Evolutionary conservation across 2,797 vertebrate species (phyloP).

Genomic region (Thripadectes ignobilis): DNA sequence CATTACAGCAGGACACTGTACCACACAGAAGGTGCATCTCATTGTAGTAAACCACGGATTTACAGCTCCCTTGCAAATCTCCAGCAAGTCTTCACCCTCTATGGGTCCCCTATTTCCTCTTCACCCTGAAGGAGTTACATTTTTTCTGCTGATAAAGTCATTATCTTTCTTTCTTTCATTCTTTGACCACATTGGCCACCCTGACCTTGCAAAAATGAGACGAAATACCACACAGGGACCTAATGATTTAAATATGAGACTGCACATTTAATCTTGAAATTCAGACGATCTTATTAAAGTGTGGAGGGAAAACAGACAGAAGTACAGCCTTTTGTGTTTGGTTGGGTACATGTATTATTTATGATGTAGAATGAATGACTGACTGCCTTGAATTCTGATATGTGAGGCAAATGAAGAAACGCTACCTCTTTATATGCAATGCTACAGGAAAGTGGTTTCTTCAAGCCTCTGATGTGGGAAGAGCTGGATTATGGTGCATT

Average conservation of each 20-base stretch:
- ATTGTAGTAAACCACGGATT: background rate
- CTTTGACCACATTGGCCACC: background rate
- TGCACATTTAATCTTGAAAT: slow-evolving; percentile 47
- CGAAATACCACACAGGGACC: slow-evolving; percentile 15
- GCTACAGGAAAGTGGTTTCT: background rate
- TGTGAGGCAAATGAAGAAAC: background rate
- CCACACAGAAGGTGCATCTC: background rate
- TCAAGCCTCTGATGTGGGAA: background rate
- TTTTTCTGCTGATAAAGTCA: slow-evolving; percentile 6
- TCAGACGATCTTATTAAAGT: slow-evolving; percentile 41
- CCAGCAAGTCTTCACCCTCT: background rate
- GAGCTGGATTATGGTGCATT: slow-evolving; percentile 12
- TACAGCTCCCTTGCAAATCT: background rate
- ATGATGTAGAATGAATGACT: slow-evolving; percentile 49
- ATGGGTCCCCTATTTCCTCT: background rate
- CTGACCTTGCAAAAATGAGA: slow-evolving; percentile 5
- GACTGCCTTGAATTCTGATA: slow-evolving; percentile 50
- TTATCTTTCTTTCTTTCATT: slow-evolving; percentile 18
- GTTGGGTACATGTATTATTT: slow-evolving; percentile 54
- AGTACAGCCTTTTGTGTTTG: slow-evolving; percentile 47
- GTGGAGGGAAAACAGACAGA: slow-evolving; percentile 18
- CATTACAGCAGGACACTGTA: background rate
- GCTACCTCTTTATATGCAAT: background rate
- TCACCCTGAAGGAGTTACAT: background rate
- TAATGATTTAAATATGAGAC: slow-evolving; percentile 55